Conservation (phyloP, 2,113 vertebrate genomes). For the Tautogolabrus adspersus region DNA sequence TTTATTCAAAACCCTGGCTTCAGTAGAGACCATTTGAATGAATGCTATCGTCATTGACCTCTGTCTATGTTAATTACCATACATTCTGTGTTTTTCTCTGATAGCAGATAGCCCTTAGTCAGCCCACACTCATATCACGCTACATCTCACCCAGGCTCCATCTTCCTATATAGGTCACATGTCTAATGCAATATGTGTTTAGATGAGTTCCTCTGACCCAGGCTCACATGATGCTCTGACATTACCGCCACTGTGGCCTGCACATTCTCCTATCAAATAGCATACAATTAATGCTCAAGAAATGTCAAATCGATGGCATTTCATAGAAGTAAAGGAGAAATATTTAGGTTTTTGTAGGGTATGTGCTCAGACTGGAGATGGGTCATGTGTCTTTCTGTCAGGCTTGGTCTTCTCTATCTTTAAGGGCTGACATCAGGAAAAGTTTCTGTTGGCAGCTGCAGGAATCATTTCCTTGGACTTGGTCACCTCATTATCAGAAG, state of each 20-base stretch:
- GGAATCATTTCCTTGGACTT: slow-evolving; percentile 32
- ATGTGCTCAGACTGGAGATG: background rate
- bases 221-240: slow-evolving; percentile 17
- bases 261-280: background rate
- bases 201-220: slow-evolving; percentile 47
- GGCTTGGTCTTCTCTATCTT: background rate
- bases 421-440: background rate
- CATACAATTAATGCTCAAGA: background rate
- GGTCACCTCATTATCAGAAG: slow-evolving; percentile 59
- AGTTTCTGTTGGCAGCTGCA: slow-evolving; percentile 36
- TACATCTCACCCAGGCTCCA: slow-evolving; percentile 32
- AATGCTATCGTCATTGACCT: slow-evolving; percentile 28
- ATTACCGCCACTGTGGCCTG: background rate
- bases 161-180: slow-evolving; percentile 65
- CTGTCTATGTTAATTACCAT: slow-evolving; percentile 32
- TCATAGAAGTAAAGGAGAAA: background rate
- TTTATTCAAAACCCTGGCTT: background rate
- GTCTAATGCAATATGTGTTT: slow-evolving; percentile 50
- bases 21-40: background rate
- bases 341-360: background rate
- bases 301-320: background rate
- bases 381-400: slow-evolving; percentile 5
- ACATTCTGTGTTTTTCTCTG: slow-evolving; percentile 26
- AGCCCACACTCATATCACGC: slow-evolving; percentile 20
- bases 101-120: slow-evolving; percentile 21